phyloP scores from a whole-genome alignment of 2,113 vertebrate species.

The Osmerus mordax region DNA sequence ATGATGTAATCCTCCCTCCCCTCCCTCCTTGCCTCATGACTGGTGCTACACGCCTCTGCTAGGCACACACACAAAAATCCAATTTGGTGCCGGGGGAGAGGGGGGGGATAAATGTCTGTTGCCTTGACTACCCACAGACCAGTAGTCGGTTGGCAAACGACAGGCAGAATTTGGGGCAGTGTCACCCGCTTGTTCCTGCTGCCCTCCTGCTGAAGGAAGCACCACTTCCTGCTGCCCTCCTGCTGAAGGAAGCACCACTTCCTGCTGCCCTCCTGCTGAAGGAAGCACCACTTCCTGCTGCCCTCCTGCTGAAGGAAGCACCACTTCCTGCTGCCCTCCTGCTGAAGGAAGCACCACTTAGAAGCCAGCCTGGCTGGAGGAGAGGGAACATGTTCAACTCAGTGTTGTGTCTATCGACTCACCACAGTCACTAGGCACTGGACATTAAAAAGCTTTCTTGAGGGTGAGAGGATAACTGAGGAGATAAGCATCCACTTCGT shows the following conservation, averaged over 20 bases:
- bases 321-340: too few species aligned
- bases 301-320: too few species aligned
- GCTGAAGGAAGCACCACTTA: too few species aligned
- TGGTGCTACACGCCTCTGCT: conserved; percentile 50
- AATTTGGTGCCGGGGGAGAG: conserved; percentile 27
- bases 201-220: neutral
- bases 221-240: neutral
- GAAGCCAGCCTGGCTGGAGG: too few species aligned
- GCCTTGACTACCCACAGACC: conserved; percentile 44
- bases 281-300: neutral
- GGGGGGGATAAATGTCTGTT: conserved; percentile 43
- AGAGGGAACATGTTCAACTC: too few species aligned
- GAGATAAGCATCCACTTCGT: too few species aligned
- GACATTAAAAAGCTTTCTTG: too few species aligned
- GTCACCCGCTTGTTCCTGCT: neutral
- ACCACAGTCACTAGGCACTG: too few species aligned
- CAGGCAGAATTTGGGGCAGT: conserved; percentile 1
- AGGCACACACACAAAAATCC: conserved; percentile 26
- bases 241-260: neutral
- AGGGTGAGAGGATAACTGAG: too few species aligned
- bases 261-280: neutral
- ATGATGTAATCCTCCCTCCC: conserved; percentile 58
- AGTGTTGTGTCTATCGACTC: too few species aligned
- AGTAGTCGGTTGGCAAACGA: conserved; percentile 13
- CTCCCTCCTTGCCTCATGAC: conserved; percentile 36